Base-by-base conservation (phyloP, 35 echinoderm and acorn worm species). In the Strongylocentrotus purpuratus region DNA sequence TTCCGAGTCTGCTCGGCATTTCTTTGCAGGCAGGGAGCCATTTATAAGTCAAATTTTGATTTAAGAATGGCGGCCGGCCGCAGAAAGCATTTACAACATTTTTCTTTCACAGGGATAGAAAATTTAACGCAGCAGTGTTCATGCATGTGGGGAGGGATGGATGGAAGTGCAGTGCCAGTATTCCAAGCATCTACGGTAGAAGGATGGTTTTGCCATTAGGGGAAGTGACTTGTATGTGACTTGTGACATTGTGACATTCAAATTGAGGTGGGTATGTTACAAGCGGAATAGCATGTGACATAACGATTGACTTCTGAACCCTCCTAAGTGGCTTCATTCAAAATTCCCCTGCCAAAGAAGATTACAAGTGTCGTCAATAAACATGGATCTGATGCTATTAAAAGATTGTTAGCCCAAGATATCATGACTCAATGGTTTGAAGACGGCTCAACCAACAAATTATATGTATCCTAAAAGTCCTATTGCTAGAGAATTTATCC, bases 241-340 rank as follows among this genome's bases (percentile, higher is more conserved):
- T 78, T 78, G 65, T 78, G 87, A 89, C 45, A 89, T 89, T 46
- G 87, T 89, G 45, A 45, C 33, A 89, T 89, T 89, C 87, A 45
- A 45, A 41, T 22, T 89, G 87, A 89, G 25, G 31, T 89, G 17
- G 87, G 87, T 18, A 89, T 45, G 87, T 46, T 46, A 17, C 45
- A 13, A 89, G 45, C 14, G 87, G 45, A 46, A 89, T 25, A 45
- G 45, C 87, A 89, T 89, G 32, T 89, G 87, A 45, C 87, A 89
- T 45, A 33, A 46, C 87, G 45, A 11, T 89, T 89, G 45, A 89
- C 87, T 46, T 89, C 18, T 89, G 87, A 89, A 78, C 87, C 87
- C 87, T 89, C 2, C 31, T 89, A 33, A 89, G 12, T 89, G 87
- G 45, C 25, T 45, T 46, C 87, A 33, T 45, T 89, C 87, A 45